Evolutionary conservation across 2,888 invertebrate species (phyloP).

Genomic region (Trachelus stipa): DNA sequence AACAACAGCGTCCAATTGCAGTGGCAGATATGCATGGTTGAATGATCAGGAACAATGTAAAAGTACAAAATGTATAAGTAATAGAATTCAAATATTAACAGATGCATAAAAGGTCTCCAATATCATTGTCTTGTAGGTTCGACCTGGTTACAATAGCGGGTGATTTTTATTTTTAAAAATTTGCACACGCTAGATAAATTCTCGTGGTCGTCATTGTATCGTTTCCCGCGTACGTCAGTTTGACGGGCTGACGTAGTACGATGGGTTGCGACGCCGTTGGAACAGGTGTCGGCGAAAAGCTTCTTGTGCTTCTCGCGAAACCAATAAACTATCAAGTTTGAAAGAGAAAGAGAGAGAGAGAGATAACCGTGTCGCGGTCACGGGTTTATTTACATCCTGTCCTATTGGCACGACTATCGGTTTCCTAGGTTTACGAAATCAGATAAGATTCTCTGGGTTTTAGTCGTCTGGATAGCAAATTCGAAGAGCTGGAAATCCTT

Average conservation of each 20-base stretch:
- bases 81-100: background rate
- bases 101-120: background rate
- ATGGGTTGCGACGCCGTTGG: background rate
- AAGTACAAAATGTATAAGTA: background rate
- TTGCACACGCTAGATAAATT: conserved; percentile 12
- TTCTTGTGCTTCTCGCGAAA: background rate
- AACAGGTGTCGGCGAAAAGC: background rate
- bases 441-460: background rate
- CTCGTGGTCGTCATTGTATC: background rate
- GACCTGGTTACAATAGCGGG: background rate
- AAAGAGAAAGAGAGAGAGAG: background rate
- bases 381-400: background rate
- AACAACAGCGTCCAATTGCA: background rate
- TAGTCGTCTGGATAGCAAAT: background rate
- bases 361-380: background rate
- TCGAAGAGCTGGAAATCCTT: background rate
- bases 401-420: background rate
- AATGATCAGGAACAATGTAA: background rate
- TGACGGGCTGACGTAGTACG: background rate
- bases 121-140: background rate
- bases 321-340: background rate
- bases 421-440: background rate
- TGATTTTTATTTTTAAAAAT: conserved; percentile 17
- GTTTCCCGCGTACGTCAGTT: conserved; percentile 4
- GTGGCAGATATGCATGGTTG: background rate